Percentiles rank a stretch among this genome's conserved stretches.
These are phyloP conservation scores for Corythaixoides concolor DNA, from an alignment of 2,113 vertebrate genomes.

Conservation along the genomic window DNA sequence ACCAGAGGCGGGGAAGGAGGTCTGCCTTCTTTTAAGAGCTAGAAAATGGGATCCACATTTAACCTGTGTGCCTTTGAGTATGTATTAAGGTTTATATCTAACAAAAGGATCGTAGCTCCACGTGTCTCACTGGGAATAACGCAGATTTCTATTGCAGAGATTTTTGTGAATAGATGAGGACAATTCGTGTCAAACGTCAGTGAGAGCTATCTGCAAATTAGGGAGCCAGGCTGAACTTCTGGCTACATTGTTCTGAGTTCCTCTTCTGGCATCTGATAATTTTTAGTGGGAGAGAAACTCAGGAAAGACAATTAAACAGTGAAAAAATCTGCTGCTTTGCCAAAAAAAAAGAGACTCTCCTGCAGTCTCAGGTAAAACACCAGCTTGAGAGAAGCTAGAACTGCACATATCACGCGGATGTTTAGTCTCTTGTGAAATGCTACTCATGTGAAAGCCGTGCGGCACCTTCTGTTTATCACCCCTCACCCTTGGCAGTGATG, in stretches of 20 bases:
- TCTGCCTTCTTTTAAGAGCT: not conserved
- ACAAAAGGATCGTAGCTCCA: not conserved
- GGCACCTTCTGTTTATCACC: not conserved
- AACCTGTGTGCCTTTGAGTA: slow-evolving; percentile 46
- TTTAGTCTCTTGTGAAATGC: not conserved
- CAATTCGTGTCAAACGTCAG: not conserved
- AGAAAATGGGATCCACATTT: not conserved
- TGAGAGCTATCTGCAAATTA: not conserved
- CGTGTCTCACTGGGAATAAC: not conserved
- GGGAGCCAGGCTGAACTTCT: not conserved
- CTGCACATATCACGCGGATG: not conserved
- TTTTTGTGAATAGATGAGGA: not conserved
- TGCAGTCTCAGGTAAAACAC: slow-evolving; percentile 5
- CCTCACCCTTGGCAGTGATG: not conserved
- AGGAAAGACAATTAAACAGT: not conserved
- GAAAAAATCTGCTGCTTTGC: not conserved
- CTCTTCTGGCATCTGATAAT: not conserved
- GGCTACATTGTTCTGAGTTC: not conserved
- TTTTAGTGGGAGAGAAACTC: not conserved
- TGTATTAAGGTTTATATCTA: not conserved
- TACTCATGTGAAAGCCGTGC: not conserved
- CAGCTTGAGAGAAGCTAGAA: not conserved
- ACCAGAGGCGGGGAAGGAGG: not conserved
- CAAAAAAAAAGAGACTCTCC: not conserved
- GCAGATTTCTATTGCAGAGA: not conserved